Percentiles rank a stretch among this genome's conserved stretches.
Evolutionary conservation across 2,113 vertebrate genomes (phyloP).

Genomic region (Triplophysa tibetana): DNA sequence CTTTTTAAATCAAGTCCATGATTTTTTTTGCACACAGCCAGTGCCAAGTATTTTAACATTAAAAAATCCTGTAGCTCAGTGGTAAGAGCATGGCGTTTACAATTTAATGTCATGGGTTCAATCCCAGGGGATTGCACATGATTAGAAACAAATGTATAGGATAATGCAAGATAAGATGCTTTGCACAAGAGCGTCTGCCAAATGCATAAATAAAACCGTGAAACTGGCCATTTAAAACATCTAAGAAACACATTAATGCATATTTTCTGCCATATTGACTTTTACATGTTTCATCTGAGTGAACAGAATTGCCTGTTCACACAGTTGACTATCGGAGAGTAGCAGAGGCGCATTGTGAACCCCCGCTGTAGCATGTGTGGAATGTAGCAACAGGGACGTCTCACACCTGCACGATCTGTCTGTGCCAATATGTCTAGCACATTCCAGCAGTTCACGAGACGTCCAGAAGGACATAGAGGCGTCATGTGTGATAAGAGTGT

Average conservation of each 20-base stretch:
- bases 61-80: neutral
- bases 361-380: neutral
- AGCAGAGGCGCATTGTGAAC: neutral
- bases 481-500: neutral
- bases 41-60: too few species aligned
- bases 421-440: conserved; percentile 7
- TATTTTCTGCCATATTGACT: neutral
- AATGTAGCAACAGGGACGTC: conserved; percentile 1
- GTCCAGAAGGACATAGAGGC: neutral
- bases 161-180: too few species aligned
- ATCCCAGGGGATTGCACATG: too few species aligned
- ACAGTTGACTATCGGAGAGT: too few species aligned
- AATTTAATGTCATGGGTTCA: too few species aligned
- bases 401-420: conserved; percentile 15
- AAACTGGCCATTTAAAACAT: neutral
- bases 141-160: too few species aligned
- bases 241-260: neutral
- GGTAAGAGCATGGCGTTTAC: too few species aligned
- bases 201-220: too few species aligned
- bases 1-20: too few species aligned
- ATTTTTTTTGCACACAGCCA: too few species aligned
- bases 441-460: neutral
- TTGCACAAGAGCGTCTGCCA: too few species aligned
- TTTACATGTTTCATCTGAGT: neutral
- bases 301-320: too few species aligned